Conservation (phyloP, 1,140 invertebrate species). For the Cephus cinctus region DNA sequence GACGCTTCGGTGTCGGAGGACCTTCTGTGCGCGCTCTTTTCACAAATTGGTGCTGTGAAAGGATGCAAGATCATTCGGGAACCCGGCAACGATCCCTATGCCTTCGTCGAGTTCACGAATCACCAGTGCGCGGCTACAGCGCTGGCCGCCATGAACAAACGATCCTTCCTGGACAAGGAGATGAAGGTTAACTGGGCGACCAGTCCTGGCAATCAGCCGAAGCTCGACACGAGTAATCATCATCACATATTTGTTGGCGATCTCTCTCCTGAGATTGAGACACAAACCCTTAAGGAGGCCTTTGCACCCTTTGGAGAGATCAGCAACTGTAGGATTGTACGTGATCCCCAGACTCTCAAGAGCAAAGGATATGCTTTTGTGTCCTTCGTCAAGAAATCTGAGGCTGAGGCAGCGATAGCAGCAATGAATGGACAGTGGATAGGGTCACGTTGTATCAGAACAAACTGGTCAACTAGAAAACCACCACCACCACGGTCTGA, state of each 20-base stretch:
- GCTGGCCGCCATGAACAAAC: slow-evolving; percentile 96
- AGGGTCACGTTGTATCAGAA: slow-evolving; percentile 95
- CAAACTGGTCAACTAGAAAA: slow-evolving; percentile 99
- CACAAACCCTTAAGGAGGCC: slow-evolving; percentile 93
- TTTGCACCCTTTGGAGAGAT: slow-evolving; percentile 98
- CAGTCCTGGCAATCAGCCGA: slow-evolving; percentile 94
- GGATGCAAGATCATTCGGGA: slow-evolving; percentile 98
- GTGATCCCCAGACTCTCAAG: slow-evolving; percentile 97
- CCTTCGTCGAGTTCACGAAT: slow-evolving; percentile 95
- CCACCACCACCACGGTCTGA: slow-evolving; percentile 72
- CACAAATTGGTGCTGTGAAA: slow-evolving; percentile 93
- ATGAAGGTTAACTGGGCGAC: slow-evolving; percentile 99
- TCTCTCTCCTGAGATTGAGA: slow-evolving; percentile 98
- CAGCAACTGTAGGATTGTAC: slow-evolving; percentile 97
- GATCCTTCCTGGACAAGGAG: slow-evolving; percentile 93
- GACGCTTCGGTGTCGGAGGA: slow-evolving; percentile 92
- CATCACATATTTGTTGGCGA: slow-evolving; percentile 99
- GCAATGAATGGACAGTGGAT: slow-evolving; percentile 99
- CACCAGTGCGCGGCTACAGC: slow-evolving; percentile 92
- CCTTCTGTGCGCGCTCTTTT: slow-evolving; percentile 89
- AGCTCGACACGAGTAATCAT: slow-evolving; percentile 97
- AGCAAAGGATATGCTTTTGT: slow-evolving; percentile 99
- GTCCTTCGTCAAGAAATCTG: slow-evolving; percentile 97
- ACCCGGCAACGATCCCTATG: slow-evolving; percentile 95
- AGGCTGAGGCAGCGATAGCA: slow-evolving; percentile 95